Base-by-base conservation (phyloP, 2,797 vertebrate species). In the Toxotes lorentzi region DNA sequence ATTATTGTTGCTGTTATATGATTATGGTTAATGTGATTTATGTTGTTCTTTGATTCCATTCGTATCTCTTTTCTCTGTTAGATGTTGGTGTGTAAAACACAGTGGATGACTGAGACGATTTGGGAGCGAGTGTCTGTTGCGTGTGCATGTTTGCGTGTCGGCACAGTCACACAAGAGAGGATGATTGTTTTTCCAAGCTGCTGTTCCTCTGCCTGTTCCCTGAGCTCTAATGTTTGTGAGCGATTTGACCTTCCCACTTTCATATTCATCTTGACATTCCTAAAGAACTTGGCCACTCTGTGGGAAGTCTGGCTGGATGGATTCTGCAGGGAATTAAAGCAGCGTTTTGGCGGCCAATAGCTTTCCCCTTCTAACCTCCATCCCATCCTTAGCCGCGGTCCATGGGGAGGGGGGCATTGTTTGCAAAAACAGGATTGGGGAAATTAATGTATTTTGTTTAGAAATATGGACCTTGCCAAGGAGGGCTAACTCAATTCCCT, bases 221-320 rank as follows among this genome's bases (percentile, higher is more conserved):
- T 47, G 78, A 91, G 89, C 91, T 83, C 87, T 74, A 90, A 87
- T 86, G 86, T 91, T 93, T 69, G 24, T 79, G 89, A 95, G 86
- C 69, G 84, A 85, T 94, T 94, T 94, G 93, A 95, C 94, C 93
- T 94, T 95, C 91, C 87, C 83, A 83, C 91, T 91, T 94, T 90
- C 89, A 91, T 93, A 91, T 93, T 92, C 90, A 78, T 90, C 88
- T 89, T 94, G 90, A 95, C 95, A 95, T 95, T 95, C 93, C 94
- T 87, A 82, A 93, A 91, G 88, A 93, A 92, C 93, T 93, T 89
- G 88, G 93, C 91, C 90, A 89, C 93, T 94, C 92, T 76, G 93
- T 94, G 93, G 94, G 94, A 95, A 94, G 92, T 95, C 94, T 94
- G 92, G 85, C 92, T 93, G 82, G 79, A 87, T 81, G 89, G 82